phyloP scores from a whole-genome alignment of 2,113 vertebrate genomes.

The Phyllostomus hastatus region DNA sequence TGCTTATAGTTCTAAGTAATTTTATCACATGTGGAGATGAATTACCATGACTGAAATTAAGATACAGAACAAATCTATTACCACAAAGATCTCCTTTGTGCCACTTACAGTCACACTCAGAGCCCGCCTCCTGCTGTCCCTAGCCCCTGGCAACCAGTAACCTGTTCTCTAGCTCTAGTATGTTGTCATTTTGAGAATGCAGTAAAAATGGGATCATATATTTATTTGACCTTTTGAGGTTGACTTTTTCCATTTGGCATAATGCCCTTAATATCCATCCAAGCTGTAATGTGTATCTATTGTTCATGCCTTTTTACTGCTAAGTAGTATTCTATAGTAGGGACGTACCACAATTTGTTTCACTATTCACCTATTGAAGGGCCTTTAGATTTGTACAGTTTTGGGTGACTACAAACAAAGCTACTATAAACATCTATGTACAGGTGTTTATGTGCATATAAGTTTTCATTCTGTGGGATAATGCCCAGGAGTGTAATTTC shows the following conservation, averaged over 20 bases:
- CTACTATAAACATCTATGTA: background rate
- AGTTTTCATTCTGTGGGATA: background rate
- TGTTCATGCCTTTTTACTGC: background rate
- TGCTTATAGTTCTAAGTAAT: too few species aligned
- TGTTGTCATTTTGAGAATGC: background rate
- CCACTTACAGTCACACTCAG: fast-evolving
- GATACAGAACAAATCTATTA: background rate
- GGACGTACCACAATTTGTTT: fast-evolving
- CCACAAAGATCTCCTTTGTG: background rate
- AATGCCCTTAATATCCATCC: background rate
- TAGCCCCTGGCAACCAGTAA: background rate
- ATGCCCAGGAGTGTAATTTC: background rate
- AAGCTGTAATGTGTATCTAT: background rate
- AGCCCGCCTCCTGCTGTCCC: fast-evolving
- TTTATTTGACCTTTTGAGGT: background rate
- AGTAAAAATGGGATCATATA: background rate
- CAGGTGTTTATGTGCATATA: background rate
- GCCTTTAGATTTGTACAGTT: background rate
- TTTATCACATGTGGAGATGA: background rate
- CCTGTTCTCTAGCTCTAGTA: background rate
- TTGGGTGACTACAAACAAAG: background rate
- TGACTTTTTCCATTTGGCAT: background rate
- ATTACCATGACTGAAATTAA: background rate
- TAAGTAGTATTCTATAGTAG: background rate
- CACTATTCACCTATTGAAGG: background rate